Evolutionary conservation across 2,888 invertebrate genomes (phyloP), one percentile per base, ranked within the genome.

Genomic region (Vandiemenella viatica): DNA sequence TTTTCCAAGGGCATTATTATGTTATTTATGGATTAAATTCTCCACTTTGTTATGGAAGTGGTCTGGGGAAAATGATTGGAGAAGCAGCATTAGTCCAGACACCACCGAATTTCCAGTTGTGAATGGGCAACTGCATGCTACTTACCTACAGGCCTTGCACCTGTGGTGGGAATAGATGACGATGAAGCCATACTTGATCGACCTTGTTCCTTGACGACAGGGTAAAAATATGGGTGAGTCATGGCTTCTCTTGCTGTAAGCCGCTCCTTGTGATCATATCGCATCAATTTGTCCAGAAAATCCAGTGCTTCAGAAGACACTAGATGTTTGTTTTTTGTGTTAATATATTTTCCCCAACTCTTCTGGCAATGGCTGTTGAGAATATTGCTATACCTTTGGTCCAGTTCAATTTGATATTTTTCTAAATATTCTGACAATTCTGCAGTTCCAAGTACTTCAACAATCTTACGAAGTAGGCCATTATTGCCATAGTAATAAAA

Each of bases 401-500:
- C 98, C 71, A 99, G 76, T 73, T 97, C 96, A 74, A 99, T 97
- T 74, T 96, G 93, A 75, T 98, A 98, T 77, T 96, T 98, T 72
- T 97, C 96, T 71, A 99, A 83, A 76, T 99, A 98, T 75, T 95
- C 93, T 73, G 90, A 96, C 57, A 98, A 77, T 71, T 99, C 98
- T 72, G 98, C 97, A 59, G 98, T 99, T 66, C 98, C 98, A 69
- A 98, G 79, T 67, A 98, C 97, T 76, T 98, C 98, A 59, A 95
- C 96, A 70, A 97, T 97, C 69, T 96, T 84, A 61, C 97, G 96
- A 69, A 97, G 77, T 73, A 97, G 98, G 72, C 99, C 98, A 71
- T 98, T 98, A 71, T 98, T 99, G 71, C 99, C 98, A 71, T 98
- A 97, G 60, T 98, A 98, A 72, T 98, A 97, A 76, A 99, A 98